Evolutionary conservation across 2,888 invertebrate genomes (phyloP), one percentile per base, ranked within the genome.

Genomic region (Erebia epiphron): DNA sequence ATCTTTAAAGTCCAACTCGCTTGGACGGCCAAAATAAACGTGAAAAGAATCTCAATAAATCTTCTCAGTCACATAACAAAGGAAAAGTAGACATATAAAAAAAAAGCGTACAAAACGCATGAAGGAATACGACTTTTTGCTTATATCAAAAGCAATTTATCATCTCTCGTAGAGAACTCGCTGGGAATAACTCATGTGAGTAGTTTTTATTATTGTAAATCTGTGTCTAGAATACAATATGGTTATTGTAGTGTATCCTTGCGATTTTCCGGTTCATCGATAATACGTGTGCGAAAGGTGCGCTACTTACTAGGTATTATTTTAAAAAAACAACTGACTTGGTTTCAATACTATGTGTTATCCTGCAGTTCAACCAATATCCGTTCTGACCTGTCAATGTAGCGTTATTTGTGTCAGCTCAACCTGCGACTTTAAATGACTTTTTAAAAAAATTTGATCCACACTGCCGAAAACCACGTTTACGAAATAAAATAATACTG

Each of bases 41-140:
- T 21, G 46, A 62, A 68, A 71, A 66, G 60, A 11, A 60, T 69
- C 66, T 43, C 46, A 56, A 69, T 71, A 73, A 73, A 69, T 71
- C 71, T 66, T 71, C 60, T 63, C 54, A 60, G 62, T 65, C 63
- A 26, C 58, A 69, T 49, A 21, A 73, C 63, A 67, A 71, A 69
- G 50, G 71, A 46, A 60, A 61, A 61, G 50, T 69, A 50, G 56
- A 69, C 68, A 72, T 69, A 57, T 14, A 63, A 69, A 71, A 68
- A 61, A 60, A 65, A 56, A 65, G 68, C 62, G 66, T 56, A 62
- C 66, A 66, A 69, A 68, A 67, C 56, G 46, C 14, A 62, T 67
- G 16, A 57, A 67, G 63, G 58, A 58, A 69, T 56, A 54, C n/a
- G 56, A 64, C 67, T 67, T 69, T 73, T 69, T 71, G 69, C 63